Conservation (phyloP, 2,797 vertebrate genomes). For the Ctenopoma multispine region DNA sequence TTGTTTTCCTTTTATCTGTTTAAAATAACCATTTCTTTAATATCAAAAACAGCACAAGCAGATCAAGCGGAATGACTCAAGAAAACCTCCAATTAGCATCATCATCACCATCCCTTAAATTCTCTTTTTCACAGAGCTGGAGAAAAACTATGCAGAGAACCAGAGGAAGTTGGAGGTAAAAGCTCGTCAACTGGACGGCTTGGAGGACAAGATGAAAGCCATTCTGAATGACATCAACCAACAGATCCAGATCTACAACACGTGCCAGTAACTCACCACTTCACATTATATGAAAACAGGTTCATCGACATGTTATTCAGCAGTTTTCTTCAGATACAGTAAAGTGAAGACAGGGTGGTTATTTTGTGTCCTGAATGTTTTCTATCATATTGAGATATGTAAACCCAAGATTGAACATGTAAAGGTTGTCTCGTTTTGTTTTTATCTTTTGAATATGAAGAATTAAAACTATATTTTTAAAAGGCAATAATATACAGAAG, state of each 20-base stretch:
- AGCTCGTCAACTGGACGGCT: slow-evolving; percentile 91
- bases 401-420: slow-evolving; percentile 15
- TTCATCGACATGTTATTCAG: background rate
- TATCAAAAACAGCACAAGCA: background rate
- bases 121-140: slow-evolving; percentile 84
- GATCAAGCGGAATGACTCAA: background rate
- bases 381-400: background rate
- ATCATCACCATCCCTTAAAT: slow-evolving; percentile 16
- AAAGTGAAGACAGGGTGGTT: no score
- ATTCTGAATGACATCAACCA: slow-evolving; percentile 95
- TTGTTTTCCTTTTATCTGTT: no score
- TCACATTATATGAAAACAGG: background rate
- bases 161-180: slow-evolving; percentile 91
- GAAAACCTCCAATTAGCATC: background rate
- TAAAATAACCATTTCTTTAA: no score
- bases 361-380: slow-evolving; percentile 16
- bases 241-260: slow-evolving; percentile 99
- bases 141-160: slow-evolving; percentile 92
- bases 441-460: slow-evolving; percentile 28
- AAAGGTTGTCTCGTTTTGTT: slow-evolving; percentile 29
- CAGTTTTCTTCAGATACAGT: background rate
- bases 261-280: slow-evolving; percentile 89
- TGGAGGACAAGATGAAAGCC: slow-evolving; percentile 94
- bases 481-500: background rate
- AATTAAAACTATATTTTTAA: slow-evolving; percentile 5